phyloP scores from a whole-genome alignment of 2,888 invertebrate species.

The Linyphia triangularis region DNA sequence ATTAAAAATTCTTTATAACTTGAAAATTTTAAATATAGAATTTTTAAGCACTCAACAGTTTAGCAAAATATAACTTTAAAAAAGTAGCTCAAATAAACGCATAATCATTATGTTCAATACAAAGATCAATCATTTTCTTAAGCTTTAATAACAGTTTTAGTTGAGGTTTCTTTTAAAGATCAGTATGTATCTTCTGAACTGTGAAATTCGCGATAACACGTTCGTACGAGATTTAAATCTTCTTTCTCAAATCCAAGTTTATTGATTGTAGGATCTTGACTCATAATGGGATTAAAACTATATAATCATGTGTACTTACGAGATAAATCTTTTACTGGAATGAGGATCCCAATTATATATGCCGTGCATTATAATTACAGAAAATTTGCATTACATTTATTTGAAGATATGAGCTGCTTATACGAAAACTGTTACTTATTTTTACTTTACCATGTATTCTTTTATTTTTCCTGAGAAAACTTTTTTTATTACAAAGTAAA shows the following conservation, averaged over 20 bases:
- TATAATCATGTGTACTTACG: not conserved
- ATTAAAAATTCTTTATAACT: no score
- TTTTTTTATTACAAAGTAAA: no score
- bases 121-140: not conserved
- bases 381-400: not conserved
- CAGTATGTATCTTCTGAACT: not conserved
- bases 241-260: no score
- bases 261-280: not conserved
- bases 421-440: no score
- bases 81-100: no score
- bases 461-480: no score
- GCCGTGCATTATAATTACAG: not conserved
- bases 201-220: not conserved
- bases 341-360: not conserved
- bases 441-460: no score
- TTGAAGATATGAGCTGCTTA: no score
- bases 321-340: not conserved
- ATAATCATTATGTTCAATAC: not conserved
- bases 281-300: not conserved
- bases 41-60: no score
- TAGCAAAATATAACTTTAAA: no score
- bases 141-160: not conserved
- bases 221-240: not conserved
- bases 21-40: no score
- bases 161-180: not conserved